Percentiles rank a stretch among this genome's conserved stretches.
phyloP scores from a whole-genome alignment of 2,113 vertebrate genomes.

The Brienomyrus brachyistius region DNA sequence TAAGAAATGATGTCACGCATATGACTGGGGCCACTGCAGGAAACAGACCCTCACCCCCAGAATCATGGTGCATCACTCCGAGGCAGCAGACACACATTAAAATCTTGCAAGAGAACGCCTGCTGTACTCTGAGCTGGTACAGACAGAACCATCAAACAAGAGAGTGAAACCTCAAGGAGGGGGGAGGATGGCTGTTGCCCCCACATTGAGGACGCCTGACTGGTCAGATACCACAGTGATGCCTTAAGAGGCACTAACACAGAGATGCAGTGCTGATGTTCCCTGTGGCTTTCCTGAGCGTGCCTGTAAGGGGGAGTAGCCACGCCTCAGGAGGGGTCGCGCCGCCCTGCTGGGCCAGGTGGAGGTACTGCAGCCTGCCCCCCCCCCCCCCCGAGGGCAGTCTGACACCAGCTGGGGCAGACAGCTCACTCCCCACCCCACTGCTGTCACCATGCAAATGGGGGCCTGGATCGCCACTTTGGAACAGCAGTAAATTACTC shows the following conservation, averaged over 20 bases:
- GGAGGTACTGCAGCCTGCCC: constrained; percentile 9
- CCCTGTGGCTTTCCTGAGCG: constrained; percentile 25
- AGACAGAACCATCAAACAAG: not conserved
- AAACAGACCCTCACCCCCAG: not conserved
- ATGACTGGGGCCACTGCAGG: not conserved
- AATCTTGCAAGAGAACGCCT: not conserved
- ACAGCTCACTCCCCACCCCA: not conserved
- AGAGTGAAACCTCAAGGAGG: not conserved
- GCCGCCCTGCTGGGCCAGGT: constrained; percentile 39
- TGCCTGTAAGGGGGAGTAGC: constrained; percentile 26
- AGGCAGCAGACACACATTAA: not conserved
- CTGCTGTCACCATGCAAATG: not conserved
- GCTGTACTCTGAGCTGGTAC: not conserved
- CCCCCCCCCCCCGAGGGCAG: not conserved
- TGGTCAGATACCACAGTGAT: not conserved
- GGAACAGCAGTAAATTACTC: not conserved
- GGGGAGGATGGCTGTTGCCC: not conserved
- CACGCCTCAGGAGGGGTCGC: constrained; percentile 37
- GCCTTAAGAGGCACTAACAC: not conserved
- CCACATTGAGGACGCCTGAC: not conserved
- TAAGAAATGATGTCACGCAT: not conserved
- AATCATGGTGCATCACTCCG: not conserved
- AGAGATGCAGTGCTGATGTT: constrained; percentile 17
- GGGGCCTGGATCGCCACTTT: not conserved
- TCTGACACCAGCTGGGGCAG: constrained; percentile 7